Conservation (phyloP, 2,888 invertebrate species). For the Apamea epomidion region DNA sequence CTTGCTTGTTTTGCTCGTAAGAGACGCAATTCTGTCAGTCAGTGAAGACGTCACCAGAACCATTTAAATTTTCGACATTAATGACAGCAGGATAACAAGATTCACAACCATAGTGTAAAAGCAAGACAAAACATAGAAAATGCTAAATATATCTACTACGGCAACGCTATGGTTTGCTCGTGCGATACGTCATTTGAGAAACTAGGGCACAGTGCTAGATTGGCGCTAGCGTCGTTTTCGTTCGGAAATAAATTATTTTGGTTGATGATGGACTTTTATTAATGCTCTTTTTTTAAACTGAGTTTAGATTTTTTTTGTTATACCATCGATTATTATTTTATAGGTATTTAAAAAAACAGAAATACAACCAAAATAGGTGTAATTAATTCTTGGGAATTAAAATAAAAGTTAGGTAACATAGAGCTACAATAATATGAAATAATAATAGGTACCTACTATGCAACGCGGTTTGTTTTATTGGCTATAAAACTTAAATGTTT, state of each 20-base stretch:
- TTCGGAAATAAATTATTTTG: constrained; percentile 34
- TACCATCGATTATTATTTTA: not conserved
- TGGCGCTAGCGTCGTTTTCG: constrained; percentile 35
- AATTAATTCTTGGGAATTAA: not conserved
- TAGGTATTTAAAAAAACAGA: not conserved
- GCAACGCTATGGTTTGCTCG: not conserved
- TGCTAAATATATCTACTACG: not conserved
- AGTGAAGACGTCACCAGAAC: constrained; percentile 21
- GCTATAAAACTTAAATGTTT: not conserved
- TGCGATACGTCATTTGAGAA: not conserved
- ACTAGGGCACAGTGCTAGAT: too few relatives aligned
- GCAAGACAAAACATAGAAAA: not conserved
- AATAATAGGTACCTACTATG: not conserved
- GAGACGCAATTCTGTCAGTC: constrained; percentile 26
- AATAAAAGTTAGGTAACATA: too few relatives aligned
- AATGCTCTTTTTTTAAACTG: not conserved
- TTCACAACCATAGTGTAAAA: not conserved
- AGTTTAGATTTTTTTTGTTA: not conserved
- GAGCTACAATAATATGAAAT: not conserved
- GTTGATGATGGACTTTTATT: not conserved
- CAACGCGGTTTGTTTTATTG: not conserved
- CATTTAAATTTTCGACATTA: not conserved
- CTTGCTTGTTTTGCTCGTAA: constrained; percentile 51
- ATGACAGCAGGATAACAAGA: constrained; percentile 39
- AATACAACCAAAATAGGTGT: not conserved